These are phyloP conservation scores for Teleogryllus oceanicus DNA, from an alignment of 2,888 invertebrate species.

Conservation along the genomic window DNA sequence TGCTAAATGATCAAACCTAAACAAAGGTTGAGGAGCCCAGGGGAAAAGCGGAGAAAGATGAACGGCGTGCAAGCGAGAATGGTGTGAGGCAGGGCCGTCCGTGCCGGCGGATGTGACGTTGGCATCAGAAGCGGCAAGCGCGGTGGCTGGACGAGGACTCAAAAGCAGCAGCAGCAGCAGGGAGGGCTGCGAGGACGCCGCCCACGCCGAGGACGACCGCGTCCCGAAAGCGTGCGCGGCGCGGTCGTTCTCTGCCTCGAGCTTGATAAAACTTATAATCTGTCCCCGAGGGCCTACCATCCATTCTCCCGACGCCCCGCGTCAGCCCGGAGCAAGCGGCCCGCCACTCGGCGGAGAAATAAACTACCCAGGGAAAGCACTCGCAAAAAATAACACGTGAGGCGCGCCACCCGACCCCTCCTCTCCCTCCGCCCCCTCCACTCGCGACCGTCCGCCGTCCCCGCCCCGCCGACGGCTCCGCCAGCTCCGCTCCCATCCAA, in stretches of 20 bases:
- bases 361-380: background rate
- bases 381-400: background rate
- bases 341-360: background rate
- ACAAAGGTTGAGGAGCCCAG: too few relatives aligned
- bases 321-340: background rate
- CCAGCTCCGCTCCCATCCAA: too few relatives aligned
- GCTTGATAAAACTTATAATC: slow-evolving; percentile 18
- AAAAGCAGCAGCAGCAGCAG: too few relatives aligned
- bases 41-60: too few relatives aligned
- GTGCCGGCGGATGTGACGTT: too few relatives aligned
- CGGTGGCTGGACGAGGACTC: too few relatives aligned
- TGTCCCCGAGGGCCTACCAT: background rate
- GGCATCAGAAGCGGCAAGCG: too few relatives aligned
- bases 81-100: too few relatives aligned
- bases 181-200: too few relatives aligned
- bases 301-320: background rate
- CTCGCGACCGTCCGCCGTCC: background rate
- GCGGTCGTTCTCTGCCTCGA: background rate
- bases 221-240: background rate
- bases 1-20: too few relatives aligned
- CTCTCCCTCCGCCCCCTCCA: background rate
- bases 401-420: background rate
- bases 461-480: too few relatives aligned
- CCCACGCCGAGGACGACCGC: background rate
- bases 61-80: too few relatives aligned